Evolutionary conservation across 2,797 vertebrate genomes (phyloP).

Genomic region (Propithecus perrieri): DNA sequence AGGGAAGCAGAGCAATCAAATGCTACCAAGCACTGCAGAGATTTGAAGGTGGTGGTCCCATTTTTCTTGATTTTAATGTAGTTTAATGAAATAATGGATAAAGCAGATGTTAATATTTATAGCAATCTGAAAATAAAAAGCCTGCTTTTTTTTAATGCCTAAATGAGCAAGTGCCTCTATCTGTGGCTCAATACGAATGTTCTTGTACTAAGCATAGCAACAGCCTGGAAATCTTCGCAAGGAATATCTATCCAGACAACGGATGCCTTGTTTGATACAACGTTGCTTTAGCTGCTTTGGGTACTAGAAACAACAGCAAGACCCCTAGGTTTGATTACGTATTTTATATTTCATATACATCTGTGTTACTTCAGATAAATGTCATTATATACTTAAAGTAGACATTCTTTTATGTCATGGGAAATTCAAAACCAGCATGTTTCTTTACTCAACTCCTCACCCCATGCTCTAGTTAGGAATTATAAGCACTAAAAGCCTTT

Average conservation of each 20-base stretch:
- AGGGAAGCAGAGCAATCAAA: not conserved
- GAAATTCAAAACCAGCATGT: not conserved
- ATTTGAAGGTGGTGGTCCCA: not conserved
- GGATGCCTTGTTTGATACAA: not conserved
- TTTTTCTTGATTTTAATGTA: not conserved
- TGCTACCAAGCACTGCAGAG: not conserved
- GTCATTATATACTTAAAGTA: not conserved
- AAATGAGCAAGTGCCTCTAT: not conserved
- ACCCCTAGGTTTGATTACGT: not conserved
- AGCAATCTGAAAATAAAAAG: not conserved
- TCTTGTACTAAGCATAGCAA: not conserved
- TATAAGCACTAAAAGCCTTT: not conserved
- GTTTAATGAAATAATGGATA: not conserved
- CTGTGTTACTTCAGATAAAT: not conserved
- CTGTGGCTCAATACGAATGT: not conserved
- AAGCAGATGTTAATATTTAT: not conserved
- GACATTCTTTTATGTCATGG: not conserved
- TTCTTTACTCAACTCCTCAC: not conserved
- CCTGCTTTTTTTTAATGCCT: not conserved
- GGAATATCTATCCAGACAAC: not conserved
- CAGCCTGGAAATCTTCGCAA: not conserved
- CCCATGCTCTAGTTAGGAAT: not conserved
- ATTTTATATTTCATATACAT: not conserved
- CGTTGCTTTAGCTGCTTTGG: not conserved
- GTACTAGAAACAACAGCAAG: not conserved